These are phyloP conservation scores for Erebia epiphron DNA, from an alignment of 2,888 invertebrate species.

Conservation along the genomic window DNA sequence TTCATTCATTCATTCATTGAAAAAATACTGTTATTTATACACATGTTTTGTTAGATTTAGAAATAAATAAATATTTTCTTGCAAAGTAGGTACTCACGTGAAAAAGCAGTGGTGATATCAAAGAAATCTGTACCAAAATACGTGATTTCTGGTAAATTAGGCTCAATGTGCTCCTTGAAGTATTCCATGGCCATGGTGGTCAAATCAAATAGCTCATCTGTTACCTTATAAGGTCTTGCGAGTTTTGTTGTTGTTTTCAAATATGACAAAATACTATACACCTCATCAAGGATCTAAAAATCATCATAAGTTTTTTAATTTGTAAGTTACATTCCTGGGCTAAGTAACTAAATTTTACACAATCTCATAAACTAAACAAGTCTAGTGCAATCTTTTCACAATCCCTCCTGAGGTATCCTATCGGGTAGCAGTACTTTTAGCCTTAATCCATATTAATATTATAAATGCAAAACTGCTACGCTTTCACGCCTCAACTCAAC, in stretches of 20 bases:
- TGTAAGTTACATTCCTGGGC: not conserved
- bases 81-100: conserved; percentile 77
- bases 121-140: conserved; percentile 94
- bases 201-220: conserved; percentile 96
- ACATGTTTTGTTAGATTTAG: not conserved
- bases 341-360: not conserved
- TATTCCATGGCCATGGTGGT: conserved; percentile 99
- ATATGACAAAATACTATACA: conserved; percentile 92
- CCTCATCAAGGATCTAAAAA: conserved; percentile 93
- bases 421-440: no score
- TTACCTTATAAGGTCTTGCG: conserved; percentile 94
- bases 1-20: no score
- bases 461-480: no score
- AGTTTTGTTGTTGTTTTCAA: conserved; percentile 91
- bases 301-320: not conserved
- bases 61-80: not conserved
- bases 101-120: conserved; percentile 88
- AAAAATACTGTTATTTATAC: no score
- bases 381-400: no score
- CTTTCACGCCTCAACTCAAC: no score
- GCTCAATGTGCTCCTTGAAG: conserved; percentile 96
- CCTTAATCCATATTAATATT: no score
- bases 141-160: conserved; percentile 93
- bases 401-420: no score
- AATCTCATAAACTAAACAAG: no score